Evolutionary conservation across 2,888 invertebrate species (phyloP).

Genomic region (Oscheius sp.): DNA sequence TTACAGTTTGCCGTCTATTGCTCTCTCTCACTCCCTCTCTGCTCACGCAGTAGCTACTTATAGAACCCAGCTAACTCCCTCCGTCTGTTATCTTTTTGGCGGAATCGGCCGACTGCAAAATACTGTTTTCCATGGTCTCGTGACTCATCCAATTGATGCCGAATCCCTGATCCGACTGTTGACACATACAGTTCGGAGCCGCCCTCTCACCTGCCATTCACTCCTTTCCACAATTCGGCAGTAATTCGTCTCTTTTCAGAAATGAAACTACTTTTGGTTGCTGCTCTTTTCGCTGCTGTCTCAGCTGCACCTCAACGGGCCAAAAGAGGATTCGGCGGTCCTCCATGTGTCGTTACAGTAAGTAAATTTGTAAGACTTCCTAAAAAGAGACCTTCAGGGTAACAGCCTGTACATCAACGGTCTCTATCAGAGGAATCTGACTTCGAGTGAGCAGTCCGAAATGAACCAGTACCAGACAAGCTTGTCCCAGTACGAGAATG

Average conservation of each 20-base stretch:
- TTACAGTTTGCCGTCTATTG: no score
- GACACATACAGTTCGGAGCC: conserved; percentile 8
- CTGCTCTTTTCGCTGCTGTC: conserved; percentile 3
- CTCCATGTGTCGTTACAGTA: conserved; percentile 38
- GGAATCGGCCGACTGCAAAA: no score
- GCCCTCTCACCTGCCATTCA: conserved; percentile 24
- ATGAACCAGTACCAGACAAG: conserved; percentile 58
- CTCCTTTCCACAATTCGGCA: not conserved
- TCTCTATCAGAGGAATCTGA: conserved; percentile 61
- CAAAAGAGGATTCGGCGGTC: conserved; percentile 37
- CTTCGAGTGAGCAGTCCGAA: conserved; percentile 58
- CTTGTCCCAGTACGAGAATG: conserved; percentile 13
- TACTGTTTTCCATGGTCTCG: not conserved
- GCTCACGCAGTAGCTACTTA: no score
- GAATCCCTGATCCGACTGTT: conserved; percentile 14
- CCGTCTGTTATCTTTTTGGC: no score
- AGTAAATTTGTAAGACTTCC: no score
- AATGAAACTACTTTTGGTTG: conserved; percentile 25
- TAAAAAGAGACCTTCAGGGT: conserved; percentile 37
- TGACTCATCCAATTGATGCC: conserved; percentile 27
- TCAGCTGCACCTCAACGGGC: conserved; percentile 35
- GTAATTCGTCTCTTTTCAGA: conserved; percentile 4
- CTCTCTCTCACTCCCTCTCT: no score
- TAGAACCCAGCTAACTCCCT: conserved; percentile 2
- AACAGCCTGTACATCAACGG: conserved; percentile 68